Evolutionary conservation across 2,113 vertebrate species (phyloP).

Genomic region (Balaeniceps rex): DNA sequence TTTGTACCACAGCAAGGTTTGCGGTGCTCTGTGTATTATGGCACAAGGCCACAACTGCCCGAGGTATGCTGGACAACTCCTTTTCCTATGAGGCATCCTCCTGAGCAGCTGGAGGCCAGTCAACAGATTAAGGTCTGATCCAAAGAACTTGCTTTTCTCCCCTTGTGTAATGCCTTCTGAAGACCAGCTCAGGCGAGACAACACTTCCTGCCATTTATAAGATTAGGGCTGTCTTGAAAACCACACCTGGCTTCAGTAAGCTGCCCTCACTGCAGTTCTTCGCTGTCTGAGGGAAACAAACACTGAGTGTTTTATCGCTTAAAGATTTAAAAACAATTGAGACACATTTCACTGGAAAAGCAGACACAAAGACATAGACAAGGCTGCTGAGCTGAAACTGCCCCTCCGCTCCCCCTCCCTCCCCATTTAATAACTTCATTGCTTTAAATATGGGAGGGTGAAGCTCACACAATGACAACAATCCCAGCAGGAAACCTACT

Average conservation of each 20-base stretch:
- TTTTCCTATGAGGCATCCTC: background rate
- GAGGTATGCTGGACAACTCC: background rate
- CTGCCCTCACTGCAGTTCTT: background rate
- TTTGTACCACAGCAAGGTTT: background rate
- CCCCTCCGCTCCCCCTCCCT: background rate
- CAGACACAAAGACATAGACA: background rate
- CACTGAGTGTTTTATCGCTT: background rate
- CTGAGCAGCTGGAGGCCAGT: background rate
- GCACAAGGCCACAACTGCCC: background rate
- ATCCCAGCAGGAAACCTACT: background rate
- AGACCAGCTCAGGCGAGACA: background rate
- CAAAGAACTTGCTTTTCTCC: background rate
- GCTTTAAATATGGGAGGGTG: background rate
- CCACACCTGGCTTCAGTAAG: background rate
- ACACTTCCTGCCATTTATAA: background rate
- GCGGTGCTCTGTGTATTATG: rapidly evolving
- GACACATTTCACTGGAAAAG: background rate
- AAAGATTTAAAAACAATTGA: background rate
- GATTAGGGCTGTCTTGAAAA: background rate
- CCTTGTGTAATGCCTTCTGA: background rate
- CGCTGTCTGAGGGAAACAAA: background rate
- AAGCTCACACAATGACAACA: background rate
- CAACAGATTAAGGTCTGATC: background rate
- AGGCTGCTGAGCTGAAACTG: background rate
- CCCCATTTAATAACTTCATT: background rate